phyloP scores from a whole-genome alignment of 2,797 vertebrate genomes.

The Neosalanx taihuensis region DNA sequence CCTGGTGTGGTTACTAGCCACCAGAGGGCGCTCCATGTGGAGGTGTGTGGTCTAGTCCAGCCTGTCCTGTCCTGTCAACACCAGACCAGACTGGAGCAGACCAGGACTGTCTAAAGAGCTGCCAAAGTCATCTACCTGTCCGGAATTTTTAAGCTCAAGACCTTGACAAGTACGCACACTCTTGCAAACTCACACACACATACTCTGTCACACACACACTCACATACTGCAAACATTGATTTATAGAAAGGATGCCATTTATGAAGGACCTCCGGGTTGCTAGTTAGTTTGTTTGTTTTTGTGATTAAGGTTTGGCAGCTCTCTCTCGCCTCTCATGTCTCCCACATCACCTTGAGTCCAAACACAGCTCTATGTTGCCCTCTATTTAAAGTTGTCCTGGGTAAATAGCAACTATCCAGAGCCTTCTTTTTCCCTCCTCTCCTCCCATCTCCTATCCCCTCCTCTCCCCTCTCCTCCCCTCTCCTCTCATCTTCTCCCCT shows the following conservation, averaged over 20 bases:
- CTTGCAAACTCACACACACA: no score
- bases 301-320: constrained; percentile 68
- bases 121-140: background rate
- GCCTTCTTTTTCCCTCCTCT: constrained; percentile 45
- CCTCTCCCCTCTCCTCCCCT: no score
- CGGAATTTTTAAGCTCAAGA: no score
- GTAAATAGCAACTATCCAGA: constrained; percentile 54
- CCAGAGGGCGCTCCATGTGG: background rate
- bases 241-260: constrained; percentile 65
- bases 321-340: constrained; percentile 22
- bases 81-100: background rate
- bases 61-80: background rate
- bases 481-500: no score
- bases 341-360: constrained; percentile 39
- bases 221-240: constrained; percentile 63
- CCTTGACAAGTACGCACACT: no score
- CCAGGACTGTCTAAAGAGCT: background rate
- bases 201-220: background rate
- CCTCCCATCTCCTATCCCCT: no score
- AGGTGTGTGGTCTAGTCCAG: background rate
- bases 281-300: constrained; percentile 70
- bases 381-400: constrained; percentile 52
- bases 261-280: constrained; percentile 61
- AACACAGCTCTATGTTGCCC: constrained; percentile 55
- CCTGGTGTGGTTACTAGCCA: background rate